Evolutionary conservation across 2,113 vertebrate genomes (phyloP).

Genomic region (Pseudorasbora parva): DNA sequence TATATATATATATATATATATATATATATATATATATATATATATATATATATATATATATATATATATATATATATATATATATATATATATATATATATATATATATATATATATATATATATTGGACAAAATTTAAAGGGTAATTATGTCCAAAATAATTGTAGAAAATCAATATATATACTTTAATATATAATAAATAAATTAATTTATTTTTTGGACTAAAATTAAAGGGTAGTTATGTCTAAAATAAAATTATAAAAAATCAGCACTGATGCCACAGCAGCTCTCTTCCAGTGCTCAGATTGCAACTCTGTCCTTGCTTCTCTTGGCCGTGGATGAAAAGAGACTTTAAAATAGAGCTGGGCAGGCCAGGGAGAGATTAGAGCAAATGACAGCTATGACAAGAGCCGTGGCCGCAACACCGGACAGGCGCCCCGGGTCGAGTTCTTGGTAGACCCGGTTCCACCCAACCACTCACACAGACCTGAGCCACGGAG

Average conservation of each 20-base stretch:
- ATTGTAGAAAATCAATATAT: too few relatives aligned
- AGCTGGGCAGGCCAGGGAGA: constrained; percentile 55
- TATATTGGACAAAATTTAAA: too few relatives aligned
- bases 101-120: too few relatives aligned
- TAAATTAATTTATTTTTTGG: too few relatives aligned
- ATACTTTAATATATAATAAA: too few relatives aligned
- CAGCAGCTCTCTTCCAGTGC: neutral
- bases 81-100: too few relatives aligned
- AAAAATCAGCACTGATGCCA: neutral
- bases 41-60: too few relatives aligned
- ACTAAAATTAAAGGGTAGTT: neutral
- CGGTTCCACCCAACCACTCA: constrained; percentile 51
- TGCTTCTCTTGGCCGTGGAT: constrained; percentile 66
- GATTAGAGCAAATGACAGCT: constrained; percentile 68
- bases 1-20: too few relatives aligned
- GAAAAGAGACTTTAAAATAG: constrained; percentile 62
- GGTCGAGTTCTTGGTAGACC: constrained; percentile 23
- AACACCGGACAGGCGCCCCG: constrained; percentile 36
- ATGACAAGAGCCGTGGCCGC: constrained; percentile 68
- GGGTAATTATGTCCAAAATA: too few relatives aligned
- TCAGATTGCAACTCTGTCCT: constrained; percentile 16
- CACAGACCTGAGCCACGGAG: constrained; percentile 63
- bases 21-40: too few relatives aligned
- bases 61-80: too few relatives aligned
- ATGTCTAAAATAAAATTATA: neutral